Base-by-base conservation (phyloP, 1,140 invertebrate genomes). In the Gerris buenoi region DNA sequence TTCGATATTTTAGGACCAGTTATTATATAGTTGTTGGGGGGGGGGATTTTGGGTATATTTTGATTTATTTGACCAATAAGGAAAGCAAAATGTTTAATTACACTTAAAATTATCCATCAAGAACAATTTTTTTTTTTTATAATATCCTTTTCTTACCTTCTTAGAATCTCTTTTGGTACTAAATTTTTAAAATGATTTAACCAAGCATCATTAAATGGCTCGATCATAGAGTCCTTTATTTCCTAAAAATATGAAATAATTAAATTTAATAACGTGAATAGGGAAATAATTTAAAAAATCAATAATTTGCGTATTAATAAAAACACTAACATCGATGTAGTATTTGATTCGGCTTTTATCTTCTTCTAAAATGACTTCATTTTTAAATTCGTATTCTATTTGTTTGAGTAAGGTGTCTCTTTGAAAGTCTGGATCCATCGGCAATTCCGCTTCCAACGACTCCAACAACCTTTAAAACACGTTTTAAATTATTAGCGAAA, bases 371-470 rank as follows among this genome's bases (percentile, higher is more conserved):
- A 81, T 68, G 13, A 73, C 67, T 29, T 68, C 33, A 10, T 46
- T 57, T 25, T 57, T 65, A 69, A 75, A 70, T 71, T 76, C 74
- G 57, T 67, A 60, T 56, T 77, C 73, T 27, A 75, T 71, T 27
- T 69, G 57, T 27, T 73, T 27, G 2, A 76, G 69, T 63, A 79
- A 65, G 61, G 72, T 64, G 29, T 25, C 58, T 68, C 80, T 80
- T 70, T 83, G 82, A 2, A 76, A 73, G 68, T 83, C 82, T 0
- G 80, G 81, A 69, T 81, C 75, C 15, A 81, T 73, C 0, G 82
- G 81, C 57, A 77, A 72, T 25, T 77, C 64, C 0, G 80, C 81
- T 68, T 80, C 72, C 68, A 80, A 58, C 2, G 58, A 27, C 28
- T 23, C 60, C 25, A 70, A 29, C 15, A 67, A 65, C 63, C 26